These are phyloP conservation scores for Acanthisitta chloris DNA, from an alignment of 2,113 vertebrate species.

Conservation along the genomic window DNA sequence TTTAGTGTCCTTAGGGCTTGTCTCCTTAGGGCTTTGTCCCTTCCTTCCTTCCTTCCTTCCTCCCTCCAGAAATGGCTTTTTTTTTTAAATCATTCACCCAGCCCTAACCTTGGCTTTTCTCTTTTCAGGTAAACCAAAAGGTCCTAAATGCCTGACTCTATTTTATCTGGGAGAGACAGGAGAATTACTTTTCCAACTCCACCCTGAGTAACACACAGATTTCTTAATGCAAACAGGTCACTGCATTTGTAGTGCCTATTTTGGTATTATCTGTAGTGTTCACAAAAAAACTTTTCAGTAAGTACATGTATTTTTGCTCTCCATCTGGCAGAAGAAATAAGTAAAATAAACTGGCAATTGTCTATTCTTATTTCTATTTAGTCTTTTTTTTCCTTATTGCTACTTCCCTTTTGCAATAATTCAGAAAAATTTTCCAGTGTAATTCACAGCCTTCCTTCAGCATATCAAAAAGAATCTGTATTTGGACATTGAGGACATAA, in stretches of 20 bases:
- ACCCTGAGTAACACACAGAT: background rate
- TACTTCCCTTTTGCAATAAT: background rate
- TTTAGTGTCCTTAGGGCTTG: background rate
- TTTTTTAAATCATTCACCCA: background rate
- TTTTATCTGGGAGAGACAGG: background rate
- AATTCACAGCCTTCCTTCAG: background rate
- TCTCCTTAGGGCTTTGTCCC: background rate
- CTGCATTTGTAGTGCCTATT: background rate
- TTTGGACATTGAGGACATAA: background rate
- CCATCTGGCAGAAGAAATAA: background rate
- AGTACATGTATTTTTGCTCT: background rate
- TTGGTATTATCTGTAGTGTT: background rate
- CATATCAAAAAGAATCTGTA: background rate
- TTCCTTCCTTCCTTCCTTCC: background rate
- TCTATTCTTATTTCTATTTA: background rate
- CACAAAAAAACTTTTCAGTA: background rate
- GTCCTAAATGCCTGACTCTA: background rate
- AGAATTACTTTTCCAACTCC: background rate
- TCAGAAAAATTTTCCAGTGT: background rate
- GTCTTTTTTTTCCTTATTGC: background rate
- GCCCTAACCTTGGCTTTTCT: background rate
- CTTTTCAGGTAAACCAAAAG: background rate
- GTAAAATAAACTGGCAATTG: background rate
- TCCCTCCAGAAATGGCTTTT: background rate
- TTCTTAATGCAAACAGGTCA: background rate